Base-by-base conservation (phyloP, 1,140 invertebrate genomes). In the Pseudachorutes palmiensis region DNA sequence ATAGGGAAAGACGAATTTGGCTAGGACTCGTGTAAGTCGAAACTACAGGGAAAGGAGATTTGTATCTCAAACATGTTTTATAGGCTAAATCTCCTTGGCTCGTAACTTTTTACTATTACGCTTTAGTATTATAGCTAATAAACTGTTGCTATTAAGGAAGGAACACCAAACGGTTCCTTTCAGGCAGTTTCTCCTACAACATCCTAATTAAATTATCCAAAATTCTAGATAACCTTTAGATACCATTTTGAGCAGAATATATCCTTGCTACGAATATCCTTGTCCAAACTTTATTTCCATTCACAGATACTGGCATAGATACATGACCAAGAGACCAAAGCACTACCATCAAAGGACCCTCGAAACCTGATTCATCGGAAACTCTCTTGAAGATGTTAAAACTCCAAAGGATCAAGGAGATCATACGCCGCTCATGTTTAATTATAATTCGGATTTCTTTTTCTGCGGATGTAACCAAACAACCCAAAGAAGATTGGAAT, bases 31-130 rank as follows among this genome's bases (percentile, higher is more conserved):
- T 5, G 9, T 55, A 55, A 55, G 51, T 55, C 12, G 14, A 55
- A 55, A 55, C 51, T 55, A 9, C 5, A 22, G 51, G 14, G 12
- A 55, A 55, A 55, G 51, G 51, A 55, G 51, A 55, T 55, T 55
- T 55, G 51, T 55, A 55, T 55, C 51, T 55, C 51, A 55, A 55
- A 55, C 51, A 55, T 55, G 51, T 12, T 55, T 55, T 55, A 55
- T 55, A 41, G 36, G 12, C 51, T 55, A 55, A 14, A 55, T 26
- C 24, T 19, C 5, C 12, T 19, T 24, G 9, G 12, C 24, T 26
- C 51, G 12, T 55, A 55, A 55, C 51, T 55, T 55, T 55, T 55
- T 55, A 55, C 51, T 55, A 24, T 55, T 16, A 55, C 24, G 51
- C 24, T 26, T 22, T 5, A 16, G 14, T 55, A 26, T 55, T 55